These are phyloP conservation scores for Peromyscus nudipes DNA, from an alignment of 2,797 vertebrate species.

Conservation along the genomic window DNA sequence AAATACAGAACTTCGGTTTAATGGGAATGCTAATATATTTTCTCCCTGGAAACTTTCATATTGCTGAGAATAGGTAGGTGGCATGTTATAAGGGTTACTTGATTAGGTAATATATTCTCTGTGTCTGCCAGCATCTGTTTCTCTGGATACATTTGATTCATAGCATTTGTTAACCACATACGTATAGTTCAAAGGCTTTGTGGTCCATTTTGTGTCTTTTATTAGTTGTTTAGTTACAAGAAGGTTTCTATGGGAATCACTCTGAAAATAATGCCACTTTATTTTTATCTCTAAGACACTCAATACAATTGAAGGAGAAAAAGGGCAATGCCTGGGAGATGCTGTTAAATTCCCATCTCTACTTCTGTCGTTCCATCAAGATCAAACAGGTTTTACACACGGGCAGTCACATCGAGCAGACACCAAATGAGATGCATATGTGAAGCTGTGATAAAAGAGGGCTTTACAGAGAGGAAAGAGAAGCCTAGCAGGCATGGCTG, in stretches of 20 bases:
- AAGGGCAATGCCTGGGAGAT: not conserved
- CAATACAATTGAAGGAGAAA: not conserved
- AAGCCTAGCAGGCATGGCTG: slow-evolving; percentile 33
- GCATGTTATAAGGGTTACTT: not conserved
- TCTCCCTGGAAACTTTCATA: not conserved
- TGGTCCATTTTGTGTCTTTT: not conserved
- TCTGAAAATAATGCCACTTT: slow-evolving; percentile 60
- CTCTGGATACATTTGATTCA: slow-evolving; percentile 57
- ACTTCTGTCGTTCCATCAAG: slow-evolving; percentile 20
- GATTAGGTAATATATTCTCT: slow-evolving; percentile 32
- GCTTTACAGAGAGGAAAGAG: slow-evolving; percentile 53
- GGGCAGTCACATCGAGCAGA: slow-evolving; percentile 24
- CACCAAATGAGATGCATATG: slow-evolving; percentile 55
- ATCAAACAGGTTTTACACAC: slow-evolving; percentile 69
- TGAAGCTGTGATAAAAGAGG: slow-evolving; percentile 65
- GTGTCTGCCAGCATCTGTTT: not conserved
- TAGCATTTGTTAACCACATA: slow-evolving; percentile 39
- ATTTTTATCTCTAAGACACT: slow-evolving; percentile 67
- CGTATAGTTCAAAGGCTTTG: slow-evolving; percentile 5
- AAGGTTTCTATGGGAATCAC: slow-evolving; percentile 45
- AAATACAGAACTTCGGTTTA: slow-evolving; percentile 29
- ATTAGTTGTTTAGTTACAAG: slow-evolving; percentile 35
- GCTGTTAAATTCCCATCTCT: slow-evolving; percentile 45
- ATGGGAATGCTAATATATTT: not conserved
- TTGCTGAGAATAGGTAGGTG: not conserved